phyloP scores from a whole-genome alignment of 2,113 vertebrate species.

The Phrynosoma blainvillii region DNA sequence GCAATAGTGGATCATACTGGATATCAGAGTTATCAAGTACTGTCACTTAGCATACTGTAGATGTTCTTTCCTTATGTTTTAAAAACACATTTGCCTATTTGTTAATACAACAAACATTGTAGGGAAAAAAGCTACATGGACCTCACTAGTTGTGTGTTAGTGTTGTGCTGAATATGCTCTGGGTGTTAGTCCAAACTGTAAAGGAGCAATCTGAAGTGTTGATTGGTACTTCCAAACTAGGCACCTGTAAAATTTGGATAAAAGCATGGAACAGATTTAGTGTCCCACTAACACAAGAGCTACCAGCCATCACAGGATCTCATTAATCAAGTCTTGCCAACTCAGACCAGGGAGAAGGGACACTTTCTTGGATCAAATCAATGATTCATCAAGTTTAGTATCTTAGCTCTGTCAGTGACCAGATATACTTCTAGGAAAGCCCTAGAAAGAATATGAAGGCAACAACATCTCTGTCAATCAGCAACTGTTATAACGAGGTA shows the following conservation, averaged over 20 bases:
- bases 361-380: background rate
- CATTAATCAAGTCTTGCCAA: background rate
- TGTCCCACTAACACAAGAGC: too few species aligned
- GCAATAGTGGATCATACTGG: background rate
- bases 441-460: background rate
- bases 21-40: background rate
- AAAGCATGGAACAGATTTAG: too few species aligned
- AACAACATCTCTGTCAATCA: too few species aligned
- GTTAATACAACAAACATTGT: background rate
- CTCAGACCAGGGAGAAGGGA: too few species aligned
- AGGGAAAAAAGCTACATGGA: fast-evolving
- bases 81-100: background rate
- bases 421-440: background rate
- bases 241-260: too few species aligned
- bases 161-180: too few species aligned
- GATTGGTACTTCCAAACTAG: too few species aligned
- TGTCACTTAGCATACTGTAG: background rate
- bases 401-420: too few species aligned
- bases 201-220: too few species aligned
- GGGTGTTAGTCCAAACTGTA: too few species aligned
- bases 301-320: too few species aligned
- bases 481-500: too few species aligned
- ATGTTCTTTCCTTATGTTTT: background rate
- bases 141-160: slow-evolving; percentile 1
- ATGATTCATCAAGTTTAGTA: background rate